Percentiles rank a stretch among this genome's conserved stretches.
phyloP scores from a whole-genome alignment of 2,797 vertebrate genomes.

The Rhadinocentrus ornatus region DNA sequence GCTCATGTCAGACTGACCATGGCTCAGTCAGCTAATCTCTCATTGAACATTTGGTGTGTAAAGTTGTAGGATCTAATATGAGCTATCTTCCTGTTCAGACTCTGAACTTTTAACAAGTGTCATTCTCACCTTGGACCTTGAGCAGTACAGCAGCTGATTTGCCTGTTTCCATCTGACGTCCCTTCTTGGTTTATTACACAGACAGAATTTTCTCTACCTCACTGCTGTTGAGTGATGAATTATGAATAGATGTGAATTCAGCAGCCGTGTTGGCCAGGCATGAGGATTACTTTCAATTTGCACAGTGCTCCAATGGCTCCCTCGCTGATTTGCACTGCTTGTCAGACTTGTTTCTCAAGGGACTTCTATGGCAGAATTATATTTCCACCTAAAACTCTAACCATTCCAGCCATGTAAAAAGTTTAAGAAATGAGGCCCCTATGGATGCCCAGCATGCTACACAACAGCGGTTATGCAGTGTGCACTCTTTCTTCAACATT shows the following conservation, averaged over 20 bases:
- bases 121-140: constrained; percentile 53
- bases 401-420: constrained; percentile 60
- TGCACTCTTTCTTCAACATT: constrained; percentile 21
- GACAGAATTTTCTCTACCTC: constrained; percentile 69
- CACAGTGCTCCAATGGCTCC: constrained; percentile 43
- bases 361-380: constrained; percentile 61
- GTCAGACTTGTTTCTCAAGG: constrained; percentile 65
- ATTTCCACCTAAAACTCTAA: constrained; percentile 71
- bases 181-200: constrained; percentile 67
- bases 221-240: constrained; percentile 73
- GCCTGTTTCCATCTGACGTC: constrained; percentile 49
- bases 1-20: constrained; percentile 34
- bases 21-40: constrained; percentile 43
- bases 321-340: constrained; percentile 39
- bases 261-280: constrained; percentile 48
- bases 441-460: constrained; percentile 24
- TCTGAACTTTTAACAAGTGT: constrained; percentile 44
- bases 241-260: constrained; percentile 76
- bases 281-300: constrained; percentile 76
- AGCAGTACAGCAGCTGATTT: constrained; percentile 28
- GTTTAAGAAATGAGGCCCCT: constrained; percentile 57
- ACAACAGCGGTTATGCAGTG: constrained; percentile 28
- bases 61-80: constrained; percentile 46
- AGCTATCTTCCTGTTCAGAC: constrained; percentile 38
- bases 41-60: constrained; percentile 32